Base-by-base conservation (phyloP, 2,797 vertebrate genomes). In the Enteromius mattozi region DNA sequence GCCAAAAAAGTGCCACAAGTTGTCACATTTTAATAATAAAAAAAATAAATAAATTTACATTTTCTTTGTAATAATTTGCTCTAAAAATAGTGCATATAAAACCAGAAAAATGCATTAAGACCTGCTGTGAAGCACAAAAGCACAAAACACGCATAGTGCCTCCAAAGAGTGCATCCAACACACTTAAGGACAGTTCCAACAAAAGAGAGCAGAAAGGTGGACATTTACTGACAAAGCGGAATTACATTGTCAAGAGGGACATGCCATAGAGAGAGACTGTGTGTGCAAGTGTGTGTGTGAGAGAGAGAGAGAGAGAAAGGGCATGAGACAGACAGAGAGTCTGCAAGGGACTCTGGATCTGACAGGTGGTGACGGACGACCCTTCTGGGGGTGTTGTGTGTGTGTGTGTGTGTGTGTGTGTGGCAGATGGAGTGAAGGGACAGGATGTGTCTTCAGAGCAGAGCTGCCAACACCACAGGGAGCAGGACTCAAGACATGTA, bases 391-490 rank as follows among this genome's bases (percentile, higher is more conserved):
- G 88, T 87, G 40, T 54, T 85, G 75, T 83, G 49, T 69, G 85
- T 85, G 89, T 83, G 49, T 69, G 85, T 85, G 89, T 45, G 87
- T 91, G 87, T 91, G 87, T 88, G 88, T 77, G 83, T 88, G 88
- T 90, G 91, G 89, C 93, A 94, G 92, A 94, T 93, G 93, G 94
- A 94, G 87, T 90, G 81, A 75, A 91, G 89, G 88, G 88, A 88
- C 83, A 83, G 87, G 68, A 92, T 89, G 86, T 85, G 81, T 91
- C 89, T 92, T 92, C 88, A 89, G 83, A 82, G 78, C 45, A 77
- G 35, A 74, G 63, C 65, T 89, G 88, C 86, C 89, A 89, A 77
- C 77, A 86, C 87, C 75, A 80, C 74, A 42, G 82, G 82, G 84
- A 83, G 63, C 83, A 88, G 80, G 59, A 84, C 82, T 76, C 63